Conservation (phyloP, 1,140 invertebrate species). For the Drosophila bocki region DNA sequence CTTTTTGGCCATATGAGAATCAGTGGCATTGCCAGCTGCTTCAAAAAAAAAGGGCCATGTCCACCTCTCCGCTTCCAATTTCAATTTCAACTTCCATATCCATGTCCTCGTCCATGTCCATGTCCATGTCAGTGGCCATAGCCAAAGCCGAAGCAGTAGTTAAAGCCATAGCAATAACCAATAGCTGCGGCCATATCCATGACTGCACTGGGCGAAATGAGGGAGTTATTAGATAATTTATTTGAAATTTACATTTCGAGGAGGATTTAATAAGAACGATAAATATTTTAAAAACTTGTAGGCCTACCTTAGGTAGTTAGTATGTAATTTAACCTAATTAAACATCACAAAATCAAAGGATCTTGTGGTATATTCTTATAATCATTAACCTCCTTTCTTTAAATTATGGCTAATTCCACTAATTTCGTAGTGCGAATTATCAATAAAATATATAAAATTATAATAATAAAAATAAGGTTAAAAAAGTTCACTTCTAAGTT, state of each 20-base stretch:
- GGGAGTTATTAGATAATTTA: not conserved
- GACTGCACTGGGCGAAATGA: slow-evolving; percentile 20
- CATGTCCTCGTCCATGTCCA: slow-evolving; percentile 4
- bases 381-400: too few relatives aligned
- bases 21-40: slow-evolving; percentile 57
- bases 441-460: too few relatives aligned
- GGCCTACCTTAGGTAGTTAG: too few relatives aligned
- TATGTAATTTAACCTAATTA: too few relatives aligned
- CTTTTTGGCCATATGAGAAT: slow-evolving; percentile 50
- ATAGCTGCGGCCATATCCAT: slow-evolving; percentile 28
- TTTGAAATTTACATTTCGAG: not conserved
- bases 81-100: slow-evolving; percentile 25
- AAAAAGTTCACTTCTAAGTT: too few relatives aligned
- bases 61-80: slow-evolving; percentile 11
- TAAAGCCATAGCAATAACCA: slow-evolving; percentile 35
- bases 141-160: slow-evolving; percentile 34
- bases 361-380: not conserved
- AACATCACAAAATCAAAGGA: not conserved
- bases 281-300: not conserved
- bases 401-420: too few relatives aligned
- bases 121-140: slow-evolving; percentile 30
- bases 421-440: too few relatives aligned
- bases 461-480: too few relatives aligned
- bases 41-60: slow-evolving; percentile 39
- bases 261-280: not conserved